Percentiles rank a stretch among this genome's conserved stretches.
These are phyloP conservation scores for Trachops cirrhosus DNA, from an alignment of 2,797 vertebrate genomes.

Conservation along the genomic window DNA sequence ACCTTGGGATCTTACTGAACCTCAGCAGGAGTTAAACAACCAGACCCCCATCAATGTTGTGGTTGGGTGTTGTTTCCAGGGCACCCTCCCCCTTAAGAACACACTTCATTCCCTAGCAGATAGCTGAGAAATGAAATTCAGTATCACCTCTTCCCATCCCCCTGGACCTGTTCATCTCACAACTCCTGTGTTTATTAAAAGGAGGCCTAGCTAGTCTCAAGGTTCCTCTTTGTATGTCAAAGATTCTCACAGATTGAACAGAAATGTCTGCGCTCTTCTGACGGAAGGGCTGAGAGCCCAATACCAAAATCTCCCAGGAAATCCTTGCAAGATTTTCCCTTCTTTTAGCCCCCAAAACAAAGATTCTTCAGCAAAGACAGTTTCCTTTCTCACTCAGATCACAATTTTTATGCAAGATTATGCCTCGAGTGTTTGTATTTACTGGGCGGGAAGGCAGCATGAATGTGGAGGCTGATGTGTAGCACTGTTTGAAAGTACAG, in stretches of 20 bases:
- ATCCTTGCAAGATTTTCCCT: not conserved
- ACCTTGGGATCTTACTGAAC: not conserved
- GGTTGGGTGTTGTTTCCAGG: constrained; percentile 26
- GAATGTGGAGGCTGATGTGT: not conserved
- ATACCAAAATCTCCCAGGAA: not conserved
- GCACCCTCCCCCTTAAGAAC: not conserved
- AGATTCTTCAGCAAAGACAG: not conserved
- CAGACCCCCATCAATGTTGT: not conserved
- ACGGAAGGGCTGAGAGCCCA: not conserved
- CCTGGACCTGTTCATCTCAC: not conserved
- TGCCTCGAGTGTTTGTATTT: not conserved
- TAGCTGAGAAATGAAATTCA: constrained; percentile 32
- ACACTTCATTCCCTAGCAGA: constrained; percentile 21
- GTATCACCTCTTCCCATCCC: not conserved
- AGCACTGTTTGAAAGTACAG: not conserved
- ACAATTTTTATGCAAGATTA: not conserved
- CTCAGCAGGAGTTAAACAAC: not conserved
- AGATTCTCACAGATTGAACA: not conserved
- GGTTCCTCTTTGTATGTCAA: not conserved
- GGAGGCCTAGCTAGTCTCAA: not conserved
- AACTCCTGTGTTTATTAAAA: constrained; percentile 48
- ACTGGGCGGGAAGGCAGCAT: not conserved
- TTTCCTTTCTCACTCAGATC: not conserved
- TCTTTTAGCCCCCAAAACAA: not conserved
- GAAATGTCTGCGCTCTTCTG: not conserved